Evolutionary conservation across 92 coral and sea anemone species (phyloP).

Genomic region (Chrysogorgia sp.): DNA sequence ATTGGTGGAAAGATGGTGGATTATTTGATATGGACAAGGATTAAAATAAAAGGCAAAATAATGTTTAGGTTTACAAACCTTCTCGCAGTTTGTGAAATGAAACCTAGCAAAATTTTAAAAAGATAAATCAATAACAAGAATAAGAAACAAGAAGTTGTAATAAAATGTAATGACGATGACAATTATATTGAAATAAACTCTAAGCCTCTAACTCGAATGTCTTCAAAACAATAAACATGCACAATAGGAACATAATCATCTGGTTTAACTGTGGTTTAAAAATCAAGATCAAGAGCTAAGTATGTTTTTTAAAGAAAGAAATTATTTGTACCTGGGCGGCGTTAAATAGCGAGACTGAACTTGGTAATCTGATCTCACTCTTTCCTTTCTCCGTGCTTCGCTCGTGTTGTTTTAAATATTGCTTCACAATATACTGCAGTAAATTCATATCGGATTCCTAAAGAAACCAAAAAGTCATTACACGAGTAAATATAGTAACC

Average conservation of each 20-base stretch:
- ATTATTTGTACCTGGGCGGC: slow-evolving; percentile 78
- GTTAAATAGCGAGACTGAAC: slow-evolving; percentile 82
- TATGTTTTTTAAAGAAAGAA: too few relatives aligned
- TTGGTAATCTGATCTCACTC: slow-evolving; percentile 83
- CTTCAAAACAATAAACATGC: neutral
- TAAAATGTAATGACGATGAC: neutral
- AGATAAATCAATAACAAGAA: neutral
- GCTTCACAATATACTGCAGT: slow-evolving; percentile 83
- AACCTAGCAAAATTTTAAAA: slow-evolving; percentile 1
- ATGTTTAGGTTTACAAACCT: slow-evolving; percentile 10
- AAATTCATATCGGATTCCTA: slow-evolving; percentile 81
- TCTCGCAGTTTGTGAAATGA: slow-evolving; percentile 28
- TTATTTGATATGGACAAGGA: neutral
- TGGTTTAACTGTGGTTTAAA: too few relatives aligned
- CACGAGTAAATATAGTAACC: neutral
- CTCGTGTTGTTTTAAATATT: slow-evolving; percentile 58
- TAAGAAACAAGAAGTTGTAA: neutral
- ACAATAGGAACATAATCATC: neutral
- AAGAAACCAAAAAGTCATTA: neutral
- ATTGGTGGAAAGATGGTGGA: neutral
- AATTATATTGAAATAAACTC: too few relatives aligned
- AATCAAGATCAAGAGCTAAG: too few relatives aligned
- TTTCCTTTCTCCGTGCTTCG: slow-evolving; percentile 12
- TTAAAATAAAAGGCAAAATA: neutral
- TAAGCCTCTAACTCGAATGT: too few relatives aligned